phyloP scores from a whole-genome alignment of 2,113 vertebrate genomes.

The Platycercus adscitus region DNA sequence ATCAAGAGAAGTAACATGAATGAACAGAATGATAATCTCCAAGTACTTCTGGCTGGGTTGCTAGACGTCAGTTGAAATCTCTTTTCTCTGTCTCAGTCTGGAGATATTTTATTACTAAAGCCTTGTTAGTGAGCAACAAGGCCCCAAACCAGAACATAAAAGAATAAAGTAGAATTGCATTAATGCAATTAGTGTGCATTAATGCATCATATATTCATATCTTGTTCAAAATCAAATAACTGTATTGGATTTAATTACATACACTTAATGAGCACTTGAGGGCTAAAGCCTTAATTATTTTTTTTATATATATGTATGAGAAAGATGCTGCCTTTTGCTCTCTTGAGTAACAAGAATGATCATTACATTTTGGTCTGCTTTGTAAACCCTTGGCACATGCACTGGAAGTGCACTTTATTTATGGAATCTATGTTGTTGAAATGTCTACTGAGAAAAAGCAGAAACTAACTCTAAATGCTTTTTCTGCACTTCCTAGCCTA shows the following conservation, averaged over 20 bases:
- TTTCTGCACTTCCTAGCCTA: slow-evolving; percentile 10
- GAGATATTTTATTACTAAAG: neutral
- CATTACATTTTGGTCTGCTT: neutral
- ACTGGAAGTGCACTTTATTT: neutral
- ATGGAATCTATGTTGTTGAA: neutral
- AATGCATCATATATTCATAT: neutral
- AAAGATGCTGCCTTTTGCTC: neutral
- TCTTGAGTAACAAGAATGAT: neutral
- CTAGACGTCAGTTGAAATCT: neutral
- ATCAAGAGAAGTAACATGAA: neutral
- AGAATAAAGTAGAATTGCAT: neutral
- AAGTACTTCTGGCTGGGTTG: neutral
- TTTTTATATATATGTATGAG: neutral
- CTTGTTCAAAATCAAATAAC: neutral
- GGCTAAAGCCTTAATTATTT: neutral
- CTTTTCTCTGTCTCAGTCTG: neutral
- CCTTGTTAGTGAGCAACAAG: neutral
- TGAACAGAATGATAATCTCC: neutral
- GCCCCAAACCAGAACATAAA: neutral
- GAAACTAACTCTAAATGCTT: neutral
- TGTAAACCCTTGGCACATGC: neutral
- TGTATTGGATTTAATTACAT: neutral
- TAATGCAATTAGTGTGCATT: neutral
- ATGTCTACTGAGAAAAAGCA: slow-evolving; percentile 22
- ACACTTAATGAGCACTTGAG: neutral